A percentile compares a stretch with the other conserved stretches of the same genome.
Conservation (phyloP, 2,113 vertebrate genomes). For the Pterocles gutturalis region DNA sequence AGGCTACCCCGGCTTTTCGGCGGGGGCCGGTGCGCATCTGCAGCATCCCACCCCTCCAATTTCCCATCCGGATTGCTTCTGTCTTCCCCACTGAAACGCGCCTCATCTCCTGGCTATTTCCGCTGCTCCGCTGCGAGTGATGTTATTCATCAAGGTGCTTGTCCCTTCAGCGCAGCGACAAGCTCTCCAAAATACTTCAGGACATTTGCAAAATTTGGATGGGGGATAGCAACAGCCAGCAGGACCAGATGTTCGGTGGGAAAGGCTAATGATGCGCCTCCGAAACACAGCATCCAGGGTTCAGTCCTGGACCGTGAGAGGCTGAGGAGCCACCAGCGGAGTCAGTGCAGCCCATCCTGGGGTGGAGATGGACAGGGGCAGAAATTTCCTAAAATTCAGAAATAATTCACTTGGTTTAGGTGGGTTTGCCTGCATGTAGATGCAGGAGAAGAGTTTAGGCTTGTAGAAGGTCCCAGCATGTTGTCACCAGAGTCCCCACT, state of each 20-base stretch:
- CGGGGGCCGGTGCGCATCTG: neutral
- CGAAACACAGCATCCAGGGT: accelerated
- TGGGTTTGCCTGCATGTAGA: neutral
- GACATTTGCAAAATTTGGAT: neutral
- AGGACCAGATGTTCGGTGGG: neutral
- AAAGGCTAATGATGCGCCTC: neutral
- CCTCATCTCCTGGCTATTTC: neutral
- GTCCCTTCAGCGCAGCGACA: neutral
- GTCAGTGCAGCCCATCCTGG: neutral
- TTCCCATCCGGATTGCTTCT: neutral
- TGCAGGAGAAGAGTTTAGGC: neutral
- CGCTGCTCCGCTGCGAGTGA: neutral
- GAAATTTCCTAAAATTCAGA: neutral
- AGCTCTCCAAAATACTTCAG: neutral
- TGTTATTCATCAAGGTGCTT: neutral
- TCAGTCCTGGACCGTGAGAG: neutral
- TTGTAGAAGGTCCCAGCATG: neutral
- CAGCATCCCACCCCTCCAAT: neutral
- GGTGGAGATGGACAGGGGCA: neutral
- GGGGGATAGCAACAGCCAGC: neutral
- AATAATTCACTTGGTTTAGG: neutral
- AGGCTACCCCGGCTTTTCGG: neutral
- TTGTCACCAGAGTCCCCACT: neutral
- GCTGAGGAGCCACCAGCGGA: neutral
- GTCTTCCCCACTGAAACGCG: neutral